Base-by-base conservation (phyloP, 1,140 invertebrate genomes). In the Hesperophylax magnus region DNA sequence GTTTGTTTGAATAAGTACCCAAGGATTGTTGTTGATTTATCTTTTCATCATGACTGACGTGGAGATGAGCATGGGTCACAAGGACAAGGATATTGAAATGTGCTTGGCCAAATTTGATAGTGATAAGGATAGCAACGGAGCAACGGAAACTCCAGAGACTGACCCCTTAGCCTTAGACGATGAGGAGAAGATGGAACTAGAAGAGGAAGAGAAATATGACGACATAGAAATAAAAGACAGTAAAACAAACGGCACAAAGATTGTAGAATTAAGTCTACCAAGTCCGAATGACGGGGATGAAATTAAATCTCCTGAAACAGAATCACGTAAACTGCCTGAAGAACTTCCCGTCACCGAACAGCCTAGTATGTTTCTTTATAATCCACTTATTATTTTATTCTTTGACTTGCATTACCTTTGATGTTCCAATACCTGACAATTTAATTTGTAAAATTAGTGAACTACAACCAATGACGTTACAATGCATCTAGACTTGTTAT, bases 1-100 rank as follows among this genome's bases (percentile, higher is more conserved):
- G 72, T 18, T 34, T 24, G n/a, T 53, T 20, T 18, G 34, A 72
- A 24, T 47, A 31, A 72, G n/a, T 22, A 52, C 39, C 27, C 0
- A 72, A 24, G 2, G 39, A 20, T 8, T 0, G 69, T 53, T 72
- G 15, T 27, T 58, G 3, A 31, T 8, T 18, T 58, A 75, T 7
- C 7, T 67, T 72, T 77, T 58, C 65, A 79, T 22, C 27, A 79
- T 79, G 78, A 79, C 78, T 20, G 78, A 79, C 34, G 67, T 79
- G 3, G 67, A 79, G 52, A 71, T 71, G 78, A 79, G 52, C 24
- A 34, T 71, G 14, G 20, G n/a, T 47, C 65, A 47, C n/a, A 71
- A 71, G 63, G 78, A 72, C 39, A 58, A 53, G 14, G 78, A 79
- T 54, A 39, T 71, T 5, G 18, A 60, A 24, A 72, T 47, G 22